Evolutionary conservation across 2,888 invertebrate genomes (phyloP).

Genomic region (Acanthacorydalis orientalis): DNA sequence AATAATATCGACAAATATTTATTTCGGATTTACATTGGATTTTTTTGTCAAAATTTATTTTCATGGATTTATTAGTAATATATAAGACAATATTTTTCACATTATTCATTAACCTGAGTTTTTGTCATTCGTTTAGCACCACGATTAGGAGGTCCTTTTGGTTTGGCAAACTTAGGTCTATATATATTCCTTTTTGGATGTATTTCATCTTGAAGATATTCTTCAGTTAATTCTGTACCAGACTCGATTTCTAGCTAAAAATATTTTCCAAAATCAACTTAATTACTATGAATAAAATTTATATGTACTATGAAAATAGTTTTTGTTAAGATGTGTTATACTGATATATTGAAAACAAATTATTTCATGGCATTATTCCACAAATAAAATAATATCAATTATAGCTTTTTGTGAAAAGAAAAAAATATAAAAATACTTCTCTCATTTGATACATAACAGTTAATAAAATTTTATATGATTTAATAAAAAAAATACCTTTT

Average conservation of each 20-base stretch:
- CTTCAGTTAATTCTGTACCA: conserved; percentile 77
- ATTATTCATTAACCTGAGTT: conserved; percentile 25
- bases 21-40: neutral
- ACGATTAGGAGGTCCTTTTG: conserved; percentile 86
- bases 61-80: conserved; percentile 4
- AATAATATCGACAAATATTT: too few relatives aligned
- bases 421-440: neutral
- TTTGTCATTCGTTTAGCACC: conserved; percentile 82
- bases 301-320: too few relatives aligned
- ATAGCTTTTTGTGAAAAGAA: neutral
- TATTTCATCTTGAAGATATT: conserved; percentile 79
- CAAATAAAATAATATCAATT: too few relatives aligned
- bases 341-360: too few relatives aligned
- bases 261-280: conserved; percentile 5
- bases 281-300: conserved; percentile 3
- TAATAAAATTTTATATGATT: neutral
- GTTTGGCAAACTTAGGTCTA: conserved; percentile 86
- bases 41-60: neutral
- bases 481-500: conserved; percentile 54
- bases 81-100: neutral
- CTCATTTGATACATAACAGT: neutral
- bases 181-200: conserved; percentile 83
- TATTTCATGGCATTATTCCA: too few relatives aligned
- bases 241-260: conserved; percentile 80
- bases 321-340: too few relatives aligned